Evolutionary conservation across 2,888 invertebrate species (phyloP).

Genomic region (Epistrophella euchroma): DNA sequence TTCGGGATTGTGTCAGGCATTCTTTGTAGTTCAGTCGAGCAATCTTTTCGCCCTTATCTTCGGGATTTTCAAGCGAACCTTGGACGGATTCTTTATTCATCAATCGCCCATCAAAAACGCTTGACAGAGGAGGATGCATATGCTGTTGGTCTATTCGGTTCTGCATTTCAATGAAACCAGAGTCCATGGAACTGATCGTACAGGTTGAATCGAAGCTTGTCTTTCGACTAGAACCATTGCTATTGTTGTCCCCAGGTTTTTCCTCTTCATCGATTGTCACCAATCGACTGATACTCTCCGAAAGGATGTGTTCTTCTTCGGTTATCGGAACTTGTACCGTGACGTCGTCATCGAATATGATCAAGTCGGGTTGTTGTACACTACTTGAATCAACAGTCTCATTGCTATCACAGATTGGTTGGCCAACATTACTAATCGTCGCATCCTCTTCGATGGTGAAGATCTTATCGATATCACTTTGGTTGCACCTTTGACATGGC

Average conservation of each 20-base stretch:
- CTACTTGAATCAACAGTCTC: conserved; percentile 67
- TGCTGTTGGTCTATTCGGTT: conserved; percentile 79
- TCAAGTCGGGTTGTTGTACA: conserved; percentile 80
- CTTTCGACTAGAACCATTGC: conserved; percentile 82
- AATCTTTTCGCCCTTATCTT: conserved; percentile 80
- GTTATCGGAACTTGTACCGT: conserved; percentile 24
- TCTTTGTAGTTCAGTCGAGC: conserved; percentile 82
- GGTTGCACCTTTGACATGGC: conserved; percentile 67
- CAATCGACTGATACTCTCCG: conserved; percentile 68
- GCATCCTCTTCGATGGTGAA: conserved; percentile 59
- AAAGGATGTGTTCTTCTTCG: conserved; percentile 53
- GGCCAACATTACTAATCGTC: conserved; percentile 65
- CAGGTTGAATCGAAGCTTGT: conserved; percentile 84
- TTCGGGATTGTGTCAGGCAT: conserved; percentile 83
- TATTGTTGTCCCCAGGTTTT: conserved; percentile 79
- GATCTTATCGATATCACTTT: conserved; percentile 60
- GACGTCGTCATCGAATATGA: conserved; percentile 81
- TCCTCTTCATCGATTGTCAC: conserved; percentile 68
- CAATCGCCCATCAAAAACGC: conserved; percentile 49
- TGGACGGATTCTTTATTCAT: not conserved
- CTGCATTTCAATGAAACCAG: conserved; percentile 84
- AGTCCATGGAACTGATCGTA: conserved; percentile 84
- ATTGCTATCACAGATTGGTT: conserved; percentile 78
- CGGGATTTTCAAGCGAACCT: conserved; percentile 30
- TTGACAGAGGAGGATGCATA: conserved; percentile 72